Base-by-base conservation (phyloP, 2,888 invertebrate species). In the Galerucella calmariensis region DNA sequence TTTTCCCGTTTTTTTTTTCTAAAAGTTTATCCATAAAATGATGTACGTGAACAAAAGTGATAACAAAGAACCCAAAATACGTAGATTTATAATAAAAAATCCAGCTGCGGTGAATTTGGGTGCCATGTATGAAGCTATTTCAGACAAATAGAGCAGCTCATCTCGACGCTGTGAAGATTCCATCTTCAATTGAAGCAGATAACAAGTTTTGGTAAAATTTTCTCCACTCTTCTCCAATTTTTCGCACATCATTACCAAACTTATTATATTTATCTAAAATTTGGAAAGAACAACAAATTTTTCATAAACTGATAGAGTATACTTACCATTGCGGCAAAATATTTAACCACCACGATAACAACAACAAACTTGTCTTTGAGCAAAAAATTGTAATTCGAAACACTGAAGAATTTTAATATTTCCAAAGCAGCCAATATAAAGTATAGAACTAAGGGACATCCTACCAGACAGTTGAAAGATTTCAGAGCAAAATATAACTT, bases 221-320 rank as follows among this genome's bases (percentile, higher is more conserved):
- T 62, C 35, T 41, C 62, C 62, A 10, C 62, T 35, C 12, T 62
- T 62, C 16, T 62, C 62, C n/a, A 62, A 62, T 62, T 62, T 62
- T 14, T 62, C n/a, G 16, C 62, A 62, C 16, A 62, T 62, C n/a
- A 62, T n/a, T 1, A 62, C 3, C 41, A 62, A 62, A n/a, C 41
- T 62, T 0, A 62, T n/a, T 8, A 62, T 35, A 16, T 62, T 62
- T 10, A 20, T 11, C 59, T 59, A 20, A 10, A 59, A 59, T 35
- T 35, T 6, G 24, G 11, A n/a, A 6, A 11, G 11, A 12, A 11
- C 12, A 24, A 58, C 2, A 20, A 24, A 9, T 58, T 11, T n/a
- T 16, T 3, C 4, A 58, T 0, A 10, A 58, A 0, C 2, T 24
- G 11, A 20, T 59, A 2, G 24, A 9, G 20, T 59, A 59, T 12